A percentile compares a stretch with the other conserved stretches of the same genome.
These are phyloP conservation scores for Drosophila erecta DNA, from an alignment of 1,140 invertebrate genomes.

Conservation along the genomic window DNA sequence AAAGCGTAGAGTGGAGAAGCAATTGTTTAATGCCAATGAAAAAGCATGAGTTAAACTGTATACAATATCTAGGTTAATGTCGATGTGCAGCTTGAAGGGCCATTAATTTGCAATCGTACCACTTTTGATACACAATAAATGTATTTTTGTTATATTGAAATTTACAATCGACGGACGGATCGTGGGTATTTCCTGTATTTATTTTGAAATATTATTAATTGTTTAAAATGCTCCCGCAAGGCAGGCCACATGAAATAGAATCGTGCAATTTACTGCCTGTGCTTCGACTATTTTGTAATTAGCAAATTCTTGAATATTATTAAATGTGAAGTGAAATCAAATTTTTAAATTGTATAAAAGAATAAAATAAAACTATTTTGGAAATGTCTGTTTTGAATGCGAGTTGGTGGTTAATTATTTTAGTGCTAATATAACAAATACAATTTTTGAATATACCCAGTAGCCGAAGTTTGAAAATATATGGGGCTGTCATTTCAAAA, in stretches of 20 bases:
- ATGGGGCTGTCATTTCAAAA: too few relatives aligned
- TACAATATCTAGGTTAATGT: conserved; percentile 64
- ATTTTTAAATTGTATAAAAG: conserved; percentile 52
- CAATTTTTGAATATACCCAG: too few relatives aligned
- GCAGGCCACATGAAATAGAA: conserved; percentile 27
- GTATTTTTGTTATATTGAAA: conserved; percentile 39
- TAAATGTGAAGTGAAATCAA: conserved; percentile 65
- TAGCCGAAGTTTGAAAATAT: too few relatives aligned
- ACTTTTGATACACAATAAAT: conserved; percentile 65
- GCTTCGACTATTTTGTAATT: conserved; percentile 61
- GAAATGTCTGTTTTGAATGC: not conserved
- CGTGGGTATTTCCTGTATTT: conserved; percentile 60
- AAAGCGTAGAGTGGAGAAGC: conserved; percentile 47
- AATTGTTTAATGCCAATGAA: conserved; percentile 68
- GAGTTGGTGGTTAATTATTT: not conserved
- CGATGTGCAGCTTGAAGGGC: conserved; percentile 49
- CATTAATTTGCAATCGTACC: conserved; percentile 54
- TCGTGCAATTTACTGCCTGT: conserved; percentile 51
- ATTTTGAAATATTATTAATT: conserved; percentile 62
- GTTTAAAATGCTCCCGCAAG: conserved; percentile 39
- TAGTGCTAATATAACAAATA: too few relatives aligned
- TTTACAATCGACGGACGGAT: conserved; percentile 35
- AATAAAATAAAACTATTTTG: conserved; percentile 66
- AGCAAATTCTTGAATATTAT: conserved; percentile 72
- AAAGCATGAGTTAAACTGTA: conserved; percentile 53